Conservation (phyloP, 2,113 vertebrate genomes). For the Talpa occidentalis region DNA sequence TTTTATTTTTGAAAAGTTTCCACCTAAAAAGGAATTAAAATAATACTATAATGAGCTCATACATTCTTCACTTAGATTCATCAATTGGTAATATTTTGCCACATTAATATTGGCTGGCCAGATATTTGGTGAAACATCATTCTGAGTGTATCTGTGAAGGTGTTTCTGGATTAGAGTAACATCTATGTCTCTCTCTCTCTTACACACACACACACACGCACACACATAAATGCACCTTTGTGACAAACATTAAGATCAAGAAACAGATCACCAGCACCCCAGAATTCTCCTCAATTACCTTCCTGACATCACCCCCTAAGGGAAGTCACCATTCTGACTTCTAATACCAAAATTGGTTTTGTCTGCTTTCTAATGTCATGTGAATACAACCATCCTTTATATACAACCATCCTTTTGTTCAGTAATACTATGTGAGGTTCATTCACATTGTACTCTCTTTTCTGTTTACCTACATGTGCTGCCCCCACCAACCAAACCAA, state of each 20-base stretch:
- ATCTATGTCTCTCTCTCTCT: neutral
- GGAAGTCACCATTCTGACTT: neutral
- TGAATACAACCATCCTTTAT: too few species aligned
- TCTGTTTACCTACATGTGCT: neutral
- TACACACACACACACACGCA: neutral
- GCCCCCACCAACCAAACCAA: neutral
- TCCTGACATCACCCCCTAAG: neutral
- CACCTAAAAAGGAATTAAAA: conserved; percentile 11
- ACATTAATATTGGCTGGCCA: neutral
- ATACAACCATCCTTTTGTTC: neutral
- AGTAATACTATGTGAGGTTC: neutral
- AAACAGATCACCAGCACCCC: neutral
- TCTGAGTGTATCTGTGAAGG: too few species aligned
- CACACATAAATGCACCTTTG: neutral
- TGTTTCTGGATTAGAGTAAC: too few species aligned
- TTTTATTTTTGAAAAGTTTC: conserved; percentile 28
- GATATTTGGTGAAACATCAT: too few species aligned
- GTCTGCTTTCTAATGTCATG: neutral
- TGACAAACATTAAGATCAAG: neutral
- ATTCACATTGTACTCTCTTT: neutral
- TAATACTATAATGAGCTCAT: neutral
- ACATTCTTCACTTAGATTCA: neutral
- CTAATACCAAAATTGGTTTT: neutral
- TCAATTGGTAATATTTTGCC: neutral
- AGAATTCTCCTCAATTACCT: neutral